phyloP scores from a whole-genome alignment of 2,888 invertebrate genomes.

The Podotricha telesiphe region DNA sequence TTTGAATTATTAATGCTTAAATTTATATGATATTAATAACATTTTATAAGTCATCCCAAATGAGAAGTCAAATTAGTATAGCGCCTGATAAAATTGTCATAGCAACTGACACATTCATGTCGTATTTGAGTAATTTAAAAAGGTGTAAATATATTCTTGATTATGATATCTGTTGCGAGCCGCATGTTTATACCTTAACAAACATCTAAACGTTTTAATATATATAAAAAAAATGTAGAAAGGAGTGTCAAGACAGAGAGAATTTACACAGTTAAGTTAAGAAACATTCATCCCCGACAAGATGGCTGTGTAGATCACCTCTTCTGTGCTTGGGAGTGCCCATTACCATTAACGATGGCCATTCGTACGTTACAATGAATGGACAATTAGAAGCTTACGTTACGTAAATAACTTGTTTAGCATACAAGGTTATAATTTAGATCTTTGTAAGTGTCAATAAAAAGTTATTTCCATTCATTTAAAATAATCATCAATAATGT shows the following conservation, averaged over 20 bases:
- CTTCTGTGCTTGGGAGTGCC: background rate
- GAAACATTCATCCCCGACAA: background rate
- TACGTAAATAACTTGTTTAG: background rate
- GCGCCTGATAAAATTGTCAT: background rate
- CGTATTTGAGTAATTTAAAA: background rate
- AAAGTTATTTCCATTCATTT: too few relatives aligned
- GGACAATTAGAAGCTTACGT: conserved; percentile 1
- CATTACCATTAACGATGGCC: background rate
- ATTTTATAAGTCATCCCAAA: background rate
- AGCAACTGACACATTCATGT: background rate
- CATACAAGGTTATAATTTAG: background rate
- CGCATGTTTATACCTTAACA: background rate
- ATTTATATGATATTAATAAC: background rate
- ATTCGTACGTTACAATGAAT: background rate
- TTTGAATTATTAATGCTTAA: too few relatives aligned
- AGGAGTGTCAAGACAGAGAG: too few relatives aligned
- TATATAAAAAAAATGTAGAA: too few relatives aligned
- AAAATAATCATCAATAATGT: too few relatives aligned
- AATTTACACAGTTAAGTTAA: too few relatives aligned
- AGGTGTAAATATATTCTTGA: background rate
- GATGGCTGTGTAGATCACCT: conserved; percentile 11
- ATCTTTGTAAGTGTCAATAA: too few relatives aligned
- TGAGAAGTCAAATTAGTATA: background rate
- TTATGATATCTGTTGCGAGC: background rate
- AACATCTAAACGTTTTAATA: too few relatives aligned